A percentile compares a stretch with the other conserved stretches of the same genome.
Evolutionary conservation across 2,113 vertebrate species (phyloP).

Genomic region (Sphyrna mokarran): DNA sequence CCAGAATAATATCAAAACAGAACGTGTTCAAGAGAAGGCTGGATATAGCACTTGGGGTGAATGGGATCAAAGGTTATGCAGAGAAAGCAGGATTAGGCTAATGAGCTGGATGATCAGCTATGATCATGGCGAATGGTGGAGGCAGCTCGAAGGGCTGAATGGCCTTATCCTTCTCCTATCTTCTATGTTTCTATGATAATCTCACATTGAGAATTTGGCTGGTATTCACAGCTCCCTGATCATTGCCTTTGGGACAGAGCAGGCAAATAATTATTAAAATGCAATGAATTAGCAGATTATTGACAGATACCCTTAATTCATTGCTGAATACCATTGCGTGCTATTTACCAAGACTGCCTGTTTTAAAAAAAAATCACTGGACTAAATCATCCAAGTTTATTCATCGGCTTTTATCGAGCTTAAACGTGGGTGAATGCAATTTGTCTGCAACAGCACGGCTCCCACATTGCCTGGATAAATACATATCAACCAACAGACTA

Average conservation of each 20-base stretch:
- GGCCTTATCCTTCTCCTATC: too few relatives aligned
- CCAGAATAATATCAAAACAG: not conserved
- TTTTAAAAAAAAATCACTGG: conserved; percentile 48
- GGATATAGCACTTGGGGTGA: too few relatives aligned
- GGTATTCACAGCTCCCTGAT: not conserved
- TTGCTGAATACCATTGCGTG: conserved; percentile 51
- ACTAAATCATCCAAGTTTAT: conserved; percentile 45
- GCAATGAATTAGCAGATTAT: not conserved
- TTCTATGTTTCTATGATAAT: not conserved
- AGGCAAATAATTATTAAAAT: not conserved
- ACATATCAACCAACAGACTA: conserved; percentile 26
- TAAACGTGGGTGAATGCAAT: conserved; percentile 30
- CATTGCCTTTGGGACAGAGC: not conserved
- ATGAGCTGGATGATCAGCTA: too few relatives aligned
- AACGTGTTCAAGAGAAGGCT: too few relatives aligned
- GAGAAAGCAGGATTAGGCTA: too few relatives aligned
- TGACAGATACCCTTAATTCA: conserved; percentile 1
- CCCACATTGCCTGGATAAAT: conserved; percentile 38
- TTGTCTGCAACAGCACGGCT: not conserved
- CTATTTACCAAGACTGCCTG: conserved; percentile 46
- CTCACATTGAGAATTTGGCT: not conserved
- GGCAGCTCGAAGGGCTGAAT: too few relatives aligned
- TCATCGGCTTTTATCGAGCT: conserved; percentile 42
- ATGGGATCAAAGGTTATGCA: too few relatives aligned
- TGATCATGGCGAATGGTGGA: too few relatives aligned